Base-by-base conservation (phyloP, 2,797 vertebrate species). In the Sebastes ruberrimus region DNA sequence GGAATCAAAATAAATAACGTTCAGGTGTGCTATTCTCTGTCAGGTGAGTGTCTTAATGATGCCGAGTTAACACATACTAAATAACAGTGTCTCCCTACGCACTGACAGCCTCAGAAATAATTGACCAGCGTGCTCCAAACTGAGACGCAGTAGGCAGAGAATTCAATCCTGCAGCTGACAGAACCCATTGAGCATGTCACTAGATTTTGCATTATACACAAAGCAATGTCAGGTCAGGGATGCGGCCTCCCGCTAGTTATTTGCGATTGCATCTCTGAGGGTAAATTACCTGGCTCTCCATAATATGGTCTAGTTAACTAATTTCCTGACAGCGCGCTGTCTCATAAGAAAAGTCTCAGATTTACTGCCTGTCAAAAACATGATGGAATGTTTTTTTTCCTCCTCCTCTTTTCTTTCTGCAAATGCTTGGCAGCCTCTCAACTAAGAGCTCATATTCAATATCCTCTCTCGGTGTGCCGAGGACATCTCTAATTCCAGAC, bases 101-200 rank as follows among this genome's bases (percentile, higher is more conserved):
- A 83, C 91, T 96, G 95, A 96, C 96, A 96, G 95, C 95, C 91
- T 96, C 95, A 96, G 95, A 96, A 96, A 96, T 96, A 96, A 96
- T 96, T 96, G 96, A 96, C 95, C 95, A 95, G 92, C 93, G 74
- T 93, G 95, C 94, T 96, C 94, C 94, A 95, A 94, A 95, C 94
- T 90, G 93, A 96, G 95, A 95, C 94, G 86, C 95, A 94, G 94
- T 90, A 94, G 93, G 95, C 89, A 95, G 92, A 95, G 94, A 96
- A 96, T 95, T 95, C 95, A 96, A 96, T 95, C 95, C 93, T 90
- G 90, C 89, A 88, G 93, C 94, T 96, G 96, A 95, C 96, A 96
- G 94, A 95, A 95, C 91, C 94, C 93, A 95, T 96, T 95, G 95
- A 96, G 93, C 91, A 92, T 95, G 95, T 95, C 95, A 95, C 95